Evolutionary conservation across 2,797 vertebrate genomes (phyloP), one percentile per base, ranked within the genome.

Genomic region (Eurystomus glaucurus): DNA sequence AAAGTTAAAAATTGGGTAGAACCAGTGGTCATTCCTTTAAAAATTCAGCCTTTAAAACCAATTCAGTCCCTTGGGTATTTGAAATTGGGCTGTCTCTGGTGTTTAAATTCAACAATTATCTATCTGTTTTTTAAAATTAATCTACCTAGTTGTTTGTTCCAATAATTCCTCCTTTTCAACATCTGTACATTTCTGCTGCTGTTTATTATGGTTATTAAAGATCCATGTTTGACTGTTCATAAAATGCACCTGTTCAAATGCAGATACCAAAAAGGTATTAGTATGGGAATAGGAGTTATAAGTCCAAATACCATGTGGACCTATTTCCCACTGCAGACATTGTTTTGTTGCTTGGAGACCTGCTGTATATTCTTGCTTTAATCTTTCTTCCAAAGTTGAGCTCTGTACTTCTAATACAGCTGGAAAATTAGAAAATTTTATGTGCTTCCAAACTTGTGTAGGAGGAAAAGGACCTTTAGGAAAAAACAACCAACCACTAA

Each of bases 391-490:
- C 88, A 72, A 58, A 90, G 69, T 1, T 4, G 3, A 74, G 46
- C 25, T 84, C 69, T 72, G 54, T 69, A 31, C 35, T 90, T 95
- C 71, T 90, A 70, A 88, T 88, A 76, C 28, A 94, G 25, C 82
- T n/a, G 80, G 33, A 92, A 90, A 88, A 69, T 35, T 41, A 88
- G 88, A 79, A 90, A 88, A 92, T 62, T 80, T 37, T 85, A 29
- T 22, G 58, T 87, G 61, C 91, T 96, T 95, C 86, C 86, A 94
- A 93, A 97, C 48, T 79, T 87, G 88, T 81, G 92, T 94, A 95
- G 90, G 91, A 93, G 88, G 91, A 70, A 88, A 94, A 89, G 22
- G 14, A 94, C 33, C 9, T 14, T 43, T 72, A 64, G 31, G 46
- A 54, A 93, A 89, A 46, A 70, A 6, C 61, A 92, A 72, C 31